phyloP scores from a whole-genome alignment of 1,140 invertebrate species.

The Sinella curviseta region DNA sequence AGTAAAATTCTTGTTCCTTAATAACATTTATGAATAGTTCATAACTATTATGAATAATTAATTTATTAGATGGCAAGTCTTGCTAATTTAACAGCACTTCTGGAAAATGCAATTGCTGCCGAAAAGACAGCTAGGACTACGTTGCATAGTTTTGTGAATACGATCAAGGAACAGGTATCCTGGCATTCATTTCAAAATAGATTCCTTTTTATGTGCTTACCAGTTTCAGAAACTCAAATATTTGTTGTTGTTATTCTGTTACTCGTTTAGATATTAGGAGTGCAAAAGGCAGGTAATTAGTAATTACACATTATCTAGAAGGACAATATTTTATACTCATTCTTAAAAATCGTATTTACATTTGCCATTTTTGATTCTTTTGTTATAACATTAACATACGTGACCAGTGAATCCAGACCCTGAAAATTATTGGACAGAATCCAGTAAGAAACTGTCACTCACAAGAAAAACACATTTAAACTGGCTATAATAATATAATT shows the following conservation, averaged over 20 bases:
- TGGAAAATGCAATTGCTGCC: neutral
- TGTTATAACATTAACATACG: neutral
- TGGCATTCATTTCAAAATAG: neutral
- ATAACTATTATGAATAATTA: neutral
- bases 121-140: neutral
- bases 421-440: conserved; percentile 11
- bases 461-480: neutral
- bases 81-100: neutral
- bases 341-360: neutral
- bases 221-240: neutral
- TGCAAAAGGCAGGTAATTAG: neutral
- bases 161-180: neutral
- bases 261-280: neutral
- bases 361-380: neutral
- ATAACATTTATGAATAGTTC: neutral
- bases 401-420: conserved; percentile 28
- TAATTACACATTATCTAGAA: too few relatives aligned
- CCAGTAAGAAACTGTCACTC: conserved; percentile 20
- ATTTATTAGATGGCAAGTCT: neutral
- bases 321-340: neutral
- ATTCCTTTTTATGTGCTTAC: neutral
- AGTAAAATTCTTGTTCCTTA: neutral
- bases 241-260: neutral
- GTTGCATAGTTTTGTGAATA: conserved; percentile 4
- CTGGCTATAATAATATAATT: neutral